These are phyloP conservation scores for Erinaceus europaeus DNA, from an alignment of 2,113 vertebrate species.

Conservation along the genomic window DNA sequence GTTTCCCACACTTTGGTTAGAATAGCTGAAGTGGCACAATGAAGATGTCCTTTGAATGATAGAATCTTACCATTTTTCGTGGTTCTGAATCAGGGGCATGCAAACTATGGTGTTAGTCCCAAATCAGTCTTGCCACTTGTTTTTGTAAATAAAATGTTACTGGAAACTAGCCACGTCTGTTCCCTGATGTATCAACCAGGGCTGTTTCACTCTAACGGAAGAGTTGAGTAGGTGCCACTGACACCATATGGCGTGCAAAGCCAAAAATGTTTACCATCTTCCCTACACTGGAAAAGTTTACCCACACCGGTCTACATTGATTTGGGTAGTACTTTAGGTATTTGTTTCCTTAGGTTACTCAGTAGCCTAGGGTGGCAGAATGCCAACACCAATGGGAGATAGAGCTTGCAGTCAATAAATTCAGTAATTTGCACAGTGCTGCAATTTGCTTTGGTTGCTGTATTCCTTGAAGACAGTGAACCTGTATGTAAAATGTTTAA, in stretches of 20 bases:
- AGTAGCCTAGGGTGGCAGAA: background rate
- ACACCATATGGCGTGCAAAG: background rate
- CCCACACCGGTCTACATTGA: background rate
- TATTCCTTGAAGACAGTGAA: background rate
- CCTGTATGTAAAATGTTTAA: background rate
- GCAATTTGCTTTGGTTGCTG: background rate
- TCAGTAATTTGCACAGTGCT: background rate
- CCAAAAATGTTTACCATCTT: background rate
- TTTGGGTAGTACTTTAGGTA: background rate
- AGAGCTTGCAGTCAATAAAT: background rate
- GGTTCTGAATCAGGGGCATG: background rate
- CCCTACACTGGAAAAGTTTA: background rate
- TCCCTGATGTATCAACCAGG: background rate
- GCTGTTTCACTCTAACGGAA: background rate
- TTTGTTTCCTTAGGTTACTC: background rate
- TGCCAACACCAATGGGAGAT: background rate
- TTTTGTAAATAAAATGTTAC: conserved; percentile 35
- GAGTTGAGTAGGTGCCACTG: background rate
- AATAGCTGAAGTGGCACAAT: background rate
- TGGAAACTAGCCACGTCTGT: background rate
- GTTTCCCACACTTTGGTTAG: background rate
- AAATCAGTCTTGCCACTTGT: background rate
- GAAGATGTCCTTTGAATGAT: background rate
- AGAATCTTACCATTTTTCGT: background rate
- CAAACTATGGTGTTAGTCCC: background rate